Evolutionary conservation across 1,140 invertebrate genomes (phyloP).

Genomic region (Acromyrmex heyeri): DNA sequence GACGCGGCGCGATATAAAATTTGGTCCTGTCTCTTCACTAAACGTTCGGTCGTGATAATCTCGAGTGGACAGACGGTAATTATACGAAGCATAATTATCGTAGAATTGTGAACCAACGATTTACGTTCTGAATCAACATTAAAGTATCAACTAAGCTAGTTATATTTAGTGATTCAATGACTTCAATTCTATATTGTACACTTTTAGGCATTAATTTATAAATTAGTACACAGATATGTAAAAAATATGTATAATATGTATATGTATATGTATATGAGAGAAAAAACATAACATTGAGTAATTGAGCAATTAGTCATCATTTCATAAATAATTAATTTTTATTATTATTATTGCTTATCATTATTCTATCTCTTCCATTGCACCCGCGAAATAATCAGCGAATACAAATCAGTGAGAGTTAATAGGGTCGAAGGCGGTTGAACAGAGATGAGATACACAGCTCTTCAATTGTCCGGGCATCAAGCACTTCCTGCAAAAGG

Average conservation of each 20-base stretch:
- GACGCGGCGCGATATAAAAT: constrained; percentile 45
- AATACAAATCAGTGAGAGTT: constrained; percentile 29
- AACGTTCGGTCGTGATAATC: constrained; percentile 34
- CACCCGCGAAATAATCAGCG: not conserved
- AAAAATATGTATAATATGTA: not conserved
- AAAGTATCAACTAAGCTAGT: not conserved
- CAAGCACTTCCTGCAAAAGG: constrained; percentile 65
- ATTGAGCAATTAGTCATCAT: too few species aligned
- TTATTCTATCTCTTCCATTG: not conserved
- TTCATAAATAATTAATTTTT: not conserved
- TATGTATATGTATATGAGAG: too few species aligned
- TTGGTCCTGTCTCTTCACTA: not conserved
- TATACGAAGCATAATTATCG: constrained; percentile 8
- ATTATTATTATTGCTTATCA: not conserved
- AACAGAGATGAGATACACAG: constrained; percentile 45
- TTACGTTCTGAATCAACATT: not conserved
- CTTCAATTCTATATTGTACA: not conserved
- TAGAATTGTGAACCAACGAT: constrained; percentile 9
- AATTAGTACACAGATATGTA: not conserved
- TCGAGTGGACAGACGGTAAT: constrained; percentile 11
- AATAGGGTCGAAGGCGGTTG: constrained; percentile 17
- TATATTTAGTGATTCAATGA: not conserved
- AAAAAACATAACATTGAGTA: not conserved
- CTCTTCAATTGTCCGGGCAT: constrained; percentile 58
- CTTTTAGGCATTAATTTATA: not conserved